These are phyloP conservation scores for Halcyon smyrnensis DNA, from an alignment of 2,797 vertebrate genomes.

Conservation along the genomic window DNA sequence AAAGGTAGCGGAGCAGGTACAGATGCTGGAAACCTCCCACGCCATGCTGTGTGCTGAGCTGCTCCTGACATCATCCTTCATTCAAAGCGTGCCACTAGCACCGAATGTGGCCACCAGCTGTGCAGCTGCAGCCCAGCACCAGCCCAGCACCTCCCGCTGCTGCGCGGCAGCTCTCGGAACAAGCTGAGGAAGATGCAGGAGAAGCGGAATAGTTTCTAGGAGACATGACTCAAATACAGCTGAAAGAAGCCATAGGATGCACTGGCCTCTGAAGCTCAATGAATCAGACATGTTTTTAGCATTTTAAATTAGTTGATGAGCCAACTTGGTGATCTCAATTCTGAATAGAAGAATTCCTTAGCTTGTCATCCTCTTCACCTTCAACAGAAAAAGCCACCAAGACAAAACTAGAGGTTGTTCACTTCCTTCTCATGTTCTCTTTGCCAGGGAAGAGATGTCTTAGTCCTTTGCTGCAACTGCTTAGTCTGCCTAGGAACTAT, in stretches of 20 bases:
- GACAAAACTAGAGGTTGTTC: not conserved
- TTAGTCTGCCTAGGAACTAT: not conserved
- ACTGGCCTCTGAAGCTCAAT: not conserved
- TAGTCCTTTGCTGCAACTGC: not conserved
- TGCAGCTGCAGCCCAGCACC: constrained; percentile 53
- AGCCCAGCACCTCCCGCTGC: not conserved
- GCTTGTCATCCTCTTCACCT: not conserved
- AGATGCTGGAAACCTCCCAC: constrained; percentile 28
- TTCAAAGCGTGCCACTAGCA: constrained; percentile 53
- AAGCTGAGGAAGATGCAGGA: not conserved
- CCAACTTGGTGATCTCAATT: not conserved
- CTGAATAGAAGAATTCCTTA: not conserved
- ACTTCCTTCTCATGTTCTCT: not conserved
- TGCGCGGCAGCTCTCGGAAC: not conserved
- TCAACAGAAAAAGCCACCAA: not conserved
- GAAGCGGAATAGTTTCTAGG: not conserved
- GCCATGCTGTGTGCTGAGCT: constrained; percentile 2
- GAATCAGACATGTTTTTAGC: not conserved
- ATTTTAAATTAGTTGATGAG: not conserved
- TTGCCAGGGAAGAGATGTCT: not conserved
- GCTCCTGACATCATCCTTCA: constrained; percentile 36
- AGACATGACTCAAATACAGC: not conserved
- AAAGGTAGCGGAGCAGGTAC: constrained; percentile 28
- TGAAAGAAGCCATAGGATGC: not conserved
- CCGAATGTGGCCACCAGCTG: constrained; percentile 67